Evolutionary conservation across 2,888 invertebrate genomes (phyloP).

Genomic region (Ophion costatus): DNA sequence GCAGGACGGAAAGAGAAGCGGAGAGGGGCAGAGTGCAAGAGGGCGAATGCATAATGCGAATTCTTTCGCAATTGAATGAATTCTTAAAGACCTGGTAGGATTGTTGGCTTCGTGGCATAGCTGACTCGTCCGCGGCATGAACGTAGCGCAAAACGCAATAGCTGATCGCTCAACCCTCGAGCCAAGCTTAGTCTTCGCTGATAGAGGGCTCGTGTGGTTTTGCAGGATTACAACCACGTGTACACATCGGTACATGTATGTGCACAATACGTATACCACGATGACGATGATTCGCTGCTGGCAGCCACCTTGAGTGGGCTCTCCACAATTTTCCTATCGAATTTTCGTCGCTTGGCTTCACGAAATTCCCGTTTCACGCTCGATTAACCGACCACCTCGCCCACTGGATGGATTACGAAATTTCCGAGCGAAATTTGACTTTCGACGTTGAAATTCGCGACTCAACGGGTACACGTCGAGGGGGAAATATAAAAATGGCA

Average conservation of each 20-base stretch:
- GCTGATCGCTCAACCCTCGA: conserved; percentile 63
- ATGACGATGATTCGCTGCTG: conserved; percentile 33
- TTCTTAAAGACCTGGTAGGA: conserved; percentile 67
- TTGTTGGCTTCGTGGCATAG: conserved; percentile 67
- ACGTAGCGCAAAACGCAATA: conserved; percentile 65
- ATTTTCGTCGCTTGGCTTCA: conserved; percentile 61
- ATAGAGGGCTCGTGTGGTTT: conserved; percentile 29
- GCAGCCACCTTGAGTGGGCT: conserved; percentile 52
- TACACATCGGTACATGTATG: conserved; percentile 10
- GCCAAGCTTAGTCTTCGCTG: conserved; percentile 32
- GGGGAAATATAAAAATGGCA: conserved; percentile 6
- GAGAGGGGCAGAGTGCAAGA: background rate
- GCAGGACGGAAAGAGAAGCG: too few relatives aligned
- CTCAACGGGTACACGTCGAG: background rate
- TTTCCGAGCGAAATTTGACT: conserved; percentile 4
- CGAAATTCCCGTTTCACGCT: conserved; percentile 68
- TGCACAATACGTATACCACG: background rate
- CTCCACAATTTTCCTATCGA: conserved; percentile 64
- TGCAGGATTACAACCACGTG: conserved; percentile 25
- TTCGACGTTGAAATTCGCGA: conserved; percentile 1
- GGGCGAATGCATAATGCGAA: background rate
- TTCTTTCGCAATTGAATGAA: background rate
- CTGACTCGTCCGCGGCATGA: conserved; percentile 57
- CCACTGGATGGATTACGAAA: conserved; percentile 25
- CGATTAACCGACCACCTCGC: conserved; percentile 50